Base-by-base conservation (phyloP, 2,888 invertebrate genomes). In the Gastracanthus pulcherrimus region DNA sequence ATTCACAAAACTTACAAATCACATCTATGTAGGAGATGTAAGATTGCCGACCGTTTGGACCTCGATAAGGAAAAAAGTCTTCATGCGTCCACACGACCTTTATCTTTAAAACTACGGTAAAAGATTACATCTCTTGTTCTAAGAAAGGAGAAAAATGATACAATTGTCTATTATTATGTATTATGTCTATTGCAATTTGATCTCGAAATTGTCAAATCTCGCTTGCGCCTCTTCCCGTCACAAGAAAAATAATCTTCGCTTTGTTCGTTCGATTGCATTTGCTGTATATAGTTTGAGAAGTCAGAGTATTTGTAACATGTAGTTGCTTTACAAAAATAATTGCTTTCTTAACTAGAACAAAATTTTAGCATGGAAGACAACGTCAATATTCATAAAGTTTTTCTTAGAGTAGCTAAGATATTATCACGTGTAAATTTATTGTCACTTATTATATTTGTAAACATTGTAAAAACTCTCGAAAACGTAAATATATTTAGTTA, bases 1-100 rank as follows among this genome's bases (percentile, higher is more conserved):
- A 91, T 91, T 89, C 91, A 91, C 91, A 91, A 91, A 88, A 90
- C 90, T 91, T 90, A 90, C 88, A 91, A 90, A 88, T 89, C 88
- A 87, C 88, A 88, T 87, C 89, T 89, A 88, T 64, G 64, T 29
- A 76, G 67, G 78, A 84, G 80, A 80, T 77, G 81, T 75, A 77
- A 77, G 58, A 51, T 75, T 66, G 13, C 31, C 58, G 80, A 76
- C 67, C 76, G 19, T 48, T 45, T 19, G 38, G 58, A 70, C 66
- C n/a, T 70, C 51, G 36, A 31, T 41, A 13, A 55, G 66, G n/a
- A 45, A 66, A 51, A 64, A 36, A 60, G 26, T 77, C 48, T 26
- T 29, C n/a, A 9, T 62, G 19, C 48, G 67, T 76, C 66, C 74
- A 48, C 23, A 23, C 69, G 64, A 34, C 34, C 55, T n/a, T 55